Conservation (phyloP, 35 echinoderm and acorn worm genomes). For the Patiria miniata region DNA sequence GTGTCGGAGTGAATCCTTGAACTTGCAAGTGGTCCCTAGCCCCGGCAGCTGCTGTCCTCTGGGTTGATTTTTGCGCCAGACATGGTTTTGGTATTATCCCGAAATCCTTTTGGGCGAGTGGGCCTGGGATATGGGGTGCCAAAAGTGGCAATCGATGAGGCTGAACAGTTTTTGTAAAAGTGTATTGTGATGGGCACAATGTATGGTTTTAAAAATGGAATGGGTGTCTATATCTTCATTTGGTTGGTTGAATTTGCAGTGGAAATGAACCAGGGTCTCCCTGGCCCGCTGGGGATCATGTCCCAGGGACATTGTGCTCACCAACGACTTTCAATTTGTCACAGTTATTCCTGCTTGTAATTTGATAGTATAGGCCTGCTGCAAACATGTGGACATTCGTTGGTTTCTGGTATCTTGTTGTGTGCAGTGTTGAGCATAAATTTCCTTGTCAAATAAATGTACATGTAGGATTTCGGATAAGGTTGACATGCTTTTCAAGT, state of each 20-base stretch:
- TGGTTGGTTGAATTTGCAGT: no score
- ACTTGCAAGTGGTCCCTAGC: not conserved
- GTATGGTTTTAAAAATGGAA: no score
- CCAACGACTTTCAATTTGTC: no score
- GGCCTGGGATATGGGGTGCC: not conserved
- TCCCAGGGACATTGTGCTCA: not conserved
- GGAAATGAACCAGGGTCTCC: no score
- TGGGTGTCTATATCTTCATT: not conserved
- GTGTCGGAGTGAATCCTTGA: slow-evolving; percentile 6
- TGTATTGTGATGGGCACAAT: not conserved
- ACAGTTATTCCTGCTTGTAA: no score
- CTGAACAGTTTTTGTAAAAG: not conserved
- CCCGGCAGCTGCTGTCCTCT: not conserved
- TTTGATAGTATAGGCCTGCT: no score
- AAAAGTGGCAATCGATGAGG: not conserved
- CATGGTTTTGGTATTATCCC: slow-evolving; percentile 8
- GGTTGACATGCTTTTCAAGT: not conserved
- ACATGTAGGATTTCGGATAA: not conserved
- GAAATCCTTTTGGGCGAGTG: not conserved
- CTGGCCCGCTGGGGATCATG: no score
- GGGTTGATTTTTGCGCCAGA: not conserved
- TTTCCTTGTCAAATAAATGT: no score
- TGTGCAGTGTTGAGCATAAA: no score
- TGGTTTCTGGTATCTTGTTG: no score
- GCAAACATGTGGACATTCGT: no score